These are phyloP conservation scores for Tyrannus savana DNA, from an alignment of 2,113 vertebrate species.

Conservation along the genomic window DNA sequence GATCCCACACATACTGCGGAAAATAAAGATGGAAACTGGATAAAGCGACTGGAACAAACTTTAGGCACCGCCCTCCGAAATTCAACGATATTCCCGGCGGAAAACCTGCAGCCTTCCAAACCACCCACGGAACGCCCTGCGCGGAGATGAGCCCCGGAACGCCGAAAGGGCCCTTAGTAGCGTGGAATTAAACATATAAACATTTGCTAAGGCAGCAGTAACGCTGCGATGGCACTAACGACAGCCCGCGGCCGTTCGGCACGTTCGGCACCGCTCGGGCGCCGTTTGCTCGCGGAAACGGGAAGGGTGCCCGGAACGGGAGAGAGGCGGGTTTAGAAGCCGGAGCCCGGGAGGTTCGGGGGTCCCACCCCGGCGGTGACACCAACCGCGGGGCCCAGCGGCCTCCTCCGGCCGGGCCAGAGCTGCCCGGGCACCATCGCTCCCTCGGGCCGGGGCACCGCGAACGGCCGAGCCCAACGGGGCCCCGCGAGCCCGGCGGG, in stretches of 20 bases:
- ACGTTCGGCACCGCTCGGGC: rapidly evolving
- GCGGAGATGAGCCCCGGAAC: background rate
- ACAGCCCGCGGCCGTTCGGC: background rate
- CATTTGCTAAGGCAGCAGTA: background rate
- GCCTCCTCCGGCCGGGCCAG: background rate
- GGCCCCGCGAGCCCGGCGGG: background rate
- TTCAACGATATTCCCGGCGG: no score
- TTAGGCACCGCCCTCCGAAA: background rate
- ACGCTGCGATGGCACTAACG: rapidly evolving
- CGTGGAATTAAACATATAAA: background rate
- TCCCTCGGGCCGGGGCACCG: background rate
- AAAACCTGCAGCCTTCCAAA: background rate
- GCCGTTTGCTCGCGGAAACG: rapidly evolving
- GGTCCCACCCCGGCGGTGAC: no score
- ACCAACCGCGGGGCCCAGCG: background rate
- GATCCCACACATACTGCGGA: constrained; percentile 77
- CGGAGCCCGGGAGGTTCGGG: no score
- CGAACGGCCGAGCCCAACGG: background rate
- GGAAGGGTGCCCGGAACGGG: no score
- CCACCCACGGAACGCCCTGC: rapidly evolving
- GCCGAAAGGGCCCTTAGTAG: background rate
- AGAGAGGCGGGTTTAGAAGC: background rate
- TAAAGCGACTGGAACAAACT: background rate
- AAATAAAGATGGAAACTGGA: background rate
- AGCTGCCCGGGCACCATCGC: background rate